Percentiles rank a stretch among this genome's conserved stretches.
Evolutionary conservation across 1,140 invertebrate species (phyloP).

Genomic region (Lucilia sericata): DNA sequence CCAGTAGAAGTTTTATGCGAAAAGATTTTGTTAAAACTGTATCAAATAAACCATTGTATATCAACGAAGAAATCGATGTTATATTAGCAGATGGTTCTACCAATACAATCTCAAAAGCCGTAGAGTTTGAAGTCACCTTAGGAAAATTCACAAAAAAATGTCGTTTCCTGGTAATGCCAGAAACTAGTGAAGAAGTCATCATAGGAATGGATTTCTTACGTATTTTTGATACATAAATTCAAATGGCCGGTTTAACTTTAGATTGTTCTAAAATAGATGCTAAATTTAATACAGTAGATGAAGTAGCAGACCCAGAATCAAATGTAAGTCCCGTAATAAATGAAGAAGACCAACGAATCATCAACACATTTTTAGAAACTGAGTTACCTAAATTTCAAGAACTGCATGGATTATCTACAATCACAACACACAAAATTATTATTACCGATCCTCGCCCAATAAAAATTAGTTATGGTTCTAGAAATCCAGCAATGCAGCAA

Average conservation of each 20-base stretch:
- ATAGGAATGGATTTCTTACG: too few species aligned
- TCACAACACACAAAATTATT: background rate
- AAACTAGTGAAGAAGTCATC: too few species aligned
- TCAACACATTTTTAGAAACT: background rate
- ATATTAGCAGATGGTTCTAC: background rate
- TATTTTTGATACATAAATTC: background rate
- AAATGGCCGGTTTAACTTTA: background rate
- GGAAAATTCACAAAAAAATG: too few species aligned
- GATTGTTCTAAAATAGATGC: background rate
- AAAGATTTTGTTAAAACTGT: background rate
- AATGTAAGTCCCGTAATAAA: background rate
- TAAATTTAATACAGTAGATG: too few species aligned
- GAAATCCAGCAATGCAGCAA: conserved; percentile 7
- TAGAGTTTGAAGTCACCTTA: too few species aligned
- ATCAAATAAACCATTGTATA: background rate
- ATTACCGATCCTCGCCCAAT: background rate
- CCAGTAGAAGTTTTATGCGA: background rate
- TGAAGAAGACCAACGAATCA: background rate
- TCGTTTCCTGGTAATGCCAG: too few species aligned
- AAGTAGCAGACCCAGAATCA: background rate
- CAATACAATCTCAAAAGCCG: too few species aligned
- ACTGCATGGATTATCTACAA: background rate
- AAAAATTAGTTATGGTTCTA: background rate
- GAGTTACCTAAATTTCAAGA: conserved; percentile 21
- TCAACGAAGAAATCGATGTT: background rate